phyloP scores from a whole-genome alignment of 2,888 invertebrate genomes.

The Drosophila quinaria region DNA sequence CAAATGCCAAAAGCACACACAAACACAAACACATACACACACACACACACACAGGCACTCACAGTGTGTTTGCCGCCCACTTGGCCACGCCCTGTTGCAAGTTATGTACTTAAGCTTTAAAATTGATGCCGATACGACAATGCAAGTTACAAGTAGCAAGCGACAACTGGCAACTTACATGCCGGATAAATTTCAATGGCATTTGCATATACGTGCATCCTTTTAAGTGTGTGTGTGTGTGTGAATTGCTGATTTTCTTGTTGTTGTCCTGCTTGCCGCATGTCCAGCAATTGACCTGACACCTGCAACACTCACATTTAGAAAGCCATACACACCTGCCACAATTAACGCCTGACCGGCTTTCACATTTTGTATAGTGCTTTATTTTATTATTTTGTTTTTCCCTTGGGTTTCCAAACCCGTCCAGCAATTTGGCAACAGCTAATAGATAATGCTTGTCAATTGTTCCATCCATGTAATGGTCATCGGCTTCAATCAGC shows the following conservation, averaged over 20 bases:
- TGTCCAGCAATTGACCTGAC: slow-evolving; percentile 41
- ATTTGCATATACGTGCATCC: slow-evolving; percentile 38
- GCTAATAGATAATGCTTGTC: slow-evolving; percentile 26
- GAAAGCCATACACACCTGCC: slow-evolving; percentile 15
- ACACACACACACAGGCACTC: slow-evolving; percentile 5
- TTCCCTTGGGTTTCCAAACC: not conserved
- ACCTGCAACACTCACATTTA: slow-evolving; percentile 28
- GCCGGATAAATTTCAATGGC: slow-evolving; percentile 38
- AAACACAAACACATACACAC: slow-evolving; percentile 6
- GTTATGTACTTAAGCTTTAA: slow-evolving; percentile 33
- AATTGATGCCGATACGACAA: slow-evolving; percentile 17
- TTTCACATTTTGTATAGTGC: slow-evolving; percentile 7
- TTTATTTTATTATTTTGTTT: not conserved
- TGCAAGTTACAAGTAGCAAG: slow-evolving; percentile 28
- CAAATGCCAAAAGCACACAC: slow-evolving; percentile 52
- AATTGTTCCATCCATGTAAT: slow-evolving; percentile 11
- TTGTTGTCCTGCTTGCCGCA: slow-evolving; percentile 35
- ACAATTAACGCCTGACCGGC: slow-evolving; percentile 45
- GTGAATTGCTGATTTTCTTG: not conserved
- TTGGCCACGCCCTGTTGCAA: slow-evolving; percentile 20
- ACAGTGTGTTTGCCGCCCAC: not conserved
- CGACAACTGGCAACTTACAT: slow-evolving; percentile 31
- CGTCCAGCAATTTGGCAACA: slow-evolving; percentile 13
- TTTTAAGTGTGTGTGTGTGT: not conserved
- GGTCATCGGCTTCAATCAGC: slow-evolving; percentile 4